Evolutionary conservation across 2,113 vertebrate genomes (phyloP), one percentile per base, ranked within the genome.

Genomic region (Platichthys flesus): DNA sequence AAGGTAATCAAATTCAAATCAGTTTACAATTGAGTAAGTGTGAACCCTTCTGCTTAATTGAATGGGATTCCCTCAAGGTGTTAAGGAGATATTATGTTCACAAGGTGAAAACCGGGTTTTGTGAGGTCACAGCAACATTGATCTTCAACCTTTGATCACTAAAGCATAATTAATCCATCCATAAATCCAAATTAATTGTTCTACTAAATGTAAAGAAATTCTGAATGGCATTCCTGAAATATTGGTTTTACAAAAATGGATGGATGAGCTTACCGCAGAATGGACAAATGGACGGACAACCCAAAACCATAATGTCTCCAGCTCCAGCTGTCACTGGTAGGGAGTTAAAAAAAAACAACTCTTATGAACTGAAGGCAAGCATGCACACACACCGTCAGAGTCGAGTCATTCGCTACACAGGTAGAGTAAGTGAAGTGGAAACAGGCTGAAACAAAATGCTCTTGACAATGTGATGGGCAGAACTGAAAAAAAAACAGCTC

Each of bases 391-490:
- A 31, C 55, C 66, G 13, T 64, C 57, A 63, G 62, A 72, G 51
- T 9, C 7, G 12, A 51, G 67, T 52, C 77, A 67, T 83, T 56
- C 16, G 57, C 23, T 24, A 31, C 60, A 84, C 62, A 67, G 63
- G 56, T 54, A 52, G 59, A 69, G 28, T 77, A 21, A 64, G 21
- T 59, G 67, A 69, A 67, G 49, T 63, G 28, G 67, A 82, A 82
- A 78, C 55, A 31, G 59, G 24, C 9, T 65, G 28, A 72, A 68
- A 59, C 72, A 56, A 83, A 84, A 81, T 72, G 63, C 56, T 76
- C 18, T 42, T 85, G 71, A 78, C 73, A 70, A n/a, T 61, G 67
- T 71, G 64, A 76, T 61, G 18, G 67, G 51, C 67, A 74, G 35
- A 68, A 55, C 9, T 55, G 57, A 56, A 65, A 71, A 71, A 71